Conservation (phyloP, 2,797 vertebrate species). For the Ficedula albicollis region DNA sequence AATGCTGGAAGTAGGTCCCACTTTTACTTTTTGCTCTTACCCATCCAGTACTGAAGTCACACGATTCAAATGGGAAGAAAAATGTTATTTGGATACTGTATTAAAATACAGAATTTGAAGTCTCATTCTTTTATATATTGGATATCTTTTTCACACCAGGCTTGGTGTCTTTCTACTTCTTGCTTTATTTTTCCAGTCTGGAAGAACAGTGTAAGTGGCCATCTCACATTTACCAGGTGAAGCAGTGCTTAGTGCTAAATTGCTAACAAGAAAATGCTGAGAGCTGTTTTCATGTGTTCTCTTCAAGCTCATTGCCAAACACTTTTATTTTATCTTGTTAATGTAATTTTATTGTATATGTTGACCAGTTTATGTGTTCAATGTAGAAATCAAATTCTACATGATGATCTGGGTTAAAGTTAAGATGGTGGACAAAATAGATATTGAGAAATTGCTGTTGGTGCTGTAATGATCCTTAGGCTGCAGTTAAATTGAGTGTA, state of each 20-base stretch:
- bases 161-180: not conserved
- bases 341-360: not conserved
- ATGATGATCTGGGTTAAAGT: not conserved
- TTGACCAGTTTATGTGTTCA: rapidly evolving
- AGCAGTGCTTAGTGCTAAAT: not conserved
- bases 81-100: not conserved
- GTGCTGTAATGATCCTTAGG: not conserved
- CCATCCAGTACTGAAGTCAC: not conserved
- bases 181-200: not conserved
- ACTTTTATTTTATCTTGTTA: not conserved
- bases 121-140: not conserved
- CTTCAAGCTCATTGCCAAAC: not conserved
- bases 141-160: not conserved
- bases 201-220: not conserved
- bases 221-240: not conserved
- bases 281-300: not conserved
- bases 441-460: not conserved
- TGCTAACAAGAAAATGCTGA: not conserved
- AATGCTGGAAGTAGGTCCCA: not conserved
- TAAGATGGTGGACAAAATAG: not conserved
- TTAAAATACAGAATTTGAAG: not conserved
- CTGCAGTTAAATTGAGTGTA: not conserved
- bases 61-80: rapidly evolving
- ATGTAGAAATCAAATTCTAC: not conserved
- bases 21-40: not conserved